Evolutionary conservation across 2,888 invertebrate genomes (phyloP), one percentile per base, ranked within the genome.

Genomic region (Andrena trimmerana): DNA sequence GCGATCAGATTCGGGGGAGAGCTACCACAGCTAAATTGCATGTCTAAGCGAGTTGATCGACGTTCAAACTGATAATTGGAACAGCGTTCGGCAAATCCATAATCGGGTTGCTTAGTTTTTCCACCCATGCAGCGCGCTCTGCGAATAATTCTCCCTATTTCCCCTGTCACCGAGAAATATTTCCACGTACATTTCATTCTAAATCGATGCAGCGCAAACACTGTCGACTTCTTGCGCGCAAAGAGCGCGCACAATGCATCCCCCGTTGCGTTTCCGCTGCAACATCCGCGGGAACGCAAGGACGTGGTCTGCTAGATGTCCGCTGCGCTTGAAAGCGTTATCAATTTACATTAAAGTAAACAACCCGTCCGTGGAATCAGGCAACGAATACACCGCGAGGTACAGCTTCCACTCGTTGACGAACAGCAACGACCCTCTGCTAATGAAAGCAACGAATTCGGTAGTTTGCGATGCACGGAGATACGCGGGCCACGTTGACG

Each of bases 1-100:
- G 66, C 70, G 70, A 78, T 78, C 80, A 78, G 70, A 70, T 78
- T 52, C 52, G 20, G n/a, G 16, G 36, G 78, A 52, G 42, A 60
- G 20, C 68, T 67, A 50, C 52, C 81, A 42, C 52, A 48, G 59
- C 69, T 60, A 71, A 80, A 70, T 60, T 33, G 63, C 24, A 29
- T 31, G 29, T 69, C 50, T 65, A 59, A 78, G 33, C 27, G 48
- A 36, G 10, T n/a, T 5, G 78, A 50, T 77, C 57, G 57, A 65
- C 36, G 59, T 29, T 36, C 24, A 5, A 20, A 16, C 24, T 20
- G 6, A 1, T 42, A 8, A 67, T 10, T 50, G n/a, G 1, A 16
- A 52, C 10, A 27, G 31, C 10, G 31, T 20, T 4, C 27, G 62
- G 31, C 10, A 2, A 36, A 69, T 16, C 42, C 42, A 5, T 59